Conservation (phyloP, 2,888 invertebrate genomes). For the Apamea epomidion region DNA sequence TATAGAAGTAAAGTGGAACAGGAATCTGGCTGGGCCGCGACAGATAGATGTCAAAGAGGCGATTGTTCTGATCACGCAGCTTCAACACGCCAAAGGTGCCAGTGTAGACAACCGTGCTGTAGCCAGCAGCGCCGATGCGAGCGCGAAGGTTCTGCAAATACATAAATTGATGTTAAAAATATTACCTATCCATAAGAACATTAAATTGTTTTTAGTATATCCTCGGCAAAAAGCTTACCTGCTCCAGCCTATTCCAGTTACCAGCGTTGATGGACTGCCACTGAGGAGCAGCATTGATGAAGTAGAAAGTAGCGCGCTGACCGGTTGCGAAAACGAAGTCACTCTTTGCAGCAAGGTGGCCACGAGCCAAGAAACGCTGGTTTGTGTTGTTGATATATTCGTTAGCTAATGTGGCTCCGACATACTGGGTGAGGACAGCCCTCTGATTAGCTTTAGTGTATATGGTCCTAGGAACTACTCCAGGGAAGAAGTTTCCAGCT, state of each 20-base stretch:
- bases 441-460: constrained; percentile 84
- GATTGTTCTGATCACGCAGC: constrained; percentile 86
- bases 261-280: constrained; percentile 92
- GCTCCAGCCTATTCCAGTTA: constrained; percentile 90
- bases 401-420: constrained; percentile 79
- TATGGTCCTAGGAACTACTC: constrained; percentile 52
- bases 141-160: constrained; percentile 78
- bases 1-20: constrained; percentile 85
- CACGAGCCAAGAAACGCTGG: constrained; percentile 88
- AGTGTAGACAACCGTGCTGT: constrained; percentile 88
- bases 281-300: constrained; percentile 92
- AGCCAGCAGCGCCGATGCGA: constrained; percentile 81
- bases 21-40: constrained; percentile 82
- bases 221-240: constrained; percentile 63
- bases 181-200: no score
- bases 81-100: constrained; percentile 91
- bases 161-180: neutral
- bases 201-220: neutral
- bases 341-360: constrained; percentile 91
- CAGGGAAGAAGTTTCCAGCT: constrained; percentile 88
- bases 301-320: constrained; percentile 91
- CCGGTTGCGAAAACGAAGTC: constrained; percentile 91
- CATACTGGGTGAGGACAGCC: constrained; percentile 73
- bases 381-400: constrained; percentile 83
- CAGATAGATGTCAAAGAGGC: constrained; percentile 83